Conservation (phyloP, 2,888 invertebrate species). For the Sthenelais limicola region DNA sequence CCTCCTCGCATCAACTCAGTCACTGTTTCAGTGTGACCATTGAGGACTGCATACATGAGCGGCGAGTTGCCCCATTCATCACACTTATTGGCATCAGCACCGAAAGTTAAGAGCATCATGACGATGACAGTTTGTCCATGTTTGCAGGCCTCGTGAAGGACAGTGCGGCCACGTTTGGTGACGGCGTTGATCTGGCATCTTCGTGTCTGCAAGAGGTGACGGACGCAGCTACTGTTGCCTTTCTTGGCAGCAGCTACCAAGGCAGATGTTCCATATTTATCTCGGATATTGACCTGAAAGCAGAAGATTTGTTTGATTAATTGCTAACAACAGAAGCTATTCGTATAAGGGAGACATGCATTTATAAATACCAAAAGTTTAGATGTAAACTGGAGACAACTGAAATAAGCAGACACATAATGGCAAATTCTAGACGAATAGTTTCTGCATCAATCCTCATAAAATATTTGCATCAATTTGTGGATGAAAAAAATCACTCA, state of each 20-base stretch:
- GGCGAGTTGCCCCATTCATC: slow-evolving; percentile 24
- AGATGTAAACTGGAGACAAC: no score
- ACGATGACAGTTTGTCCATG: slow-evolving; percentile 6
- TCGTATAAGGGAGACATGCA: no score
- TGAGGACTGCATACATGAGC: slow-evolving; percentile 15
- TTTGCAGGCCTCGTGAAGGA: slow-evolving; percentile 18
- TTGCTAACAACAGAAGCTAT: not conserved
- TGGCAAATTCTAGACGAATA: no score
- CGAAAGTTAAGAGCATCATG: slow-evolving; percentile 25
- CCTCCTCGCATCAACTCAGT: slow-evolving; percentile 5
- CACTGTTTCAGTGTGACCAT: slow-evolving; percentile 3
- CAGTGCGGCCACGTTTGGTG: slow-evolving; percentile 3
- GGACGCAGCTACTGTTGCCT: slow-evolving; percentile 18
- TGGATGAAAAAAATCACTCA: no score
- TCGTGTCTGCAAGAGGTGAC: slow-evolving; percentile 8
- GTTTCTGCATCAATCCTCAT: no score
- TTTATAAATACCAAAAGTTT: no score
- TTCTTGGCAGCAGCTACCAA: slow-evolving; percentile 4
- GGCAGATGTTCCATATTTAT: slow-evolving; percentile 11
- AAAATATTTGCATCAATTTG: no score
- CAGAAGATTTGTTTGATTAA: not conserved
- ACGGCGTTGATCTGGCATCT: slow-evolving; percentile 4
- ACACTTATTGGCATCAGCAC: slow-evolving; percentile 18
- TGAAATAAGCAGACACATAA: no score
- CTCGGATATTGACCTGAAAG: slow-evolving; percentile 12